Evolutionary conservation across 2,888 invertebrate genomes (phyloP), one percentile per base, ranked within the genome.

Genomic region (Nephrotoma appendiculata): DNA sequence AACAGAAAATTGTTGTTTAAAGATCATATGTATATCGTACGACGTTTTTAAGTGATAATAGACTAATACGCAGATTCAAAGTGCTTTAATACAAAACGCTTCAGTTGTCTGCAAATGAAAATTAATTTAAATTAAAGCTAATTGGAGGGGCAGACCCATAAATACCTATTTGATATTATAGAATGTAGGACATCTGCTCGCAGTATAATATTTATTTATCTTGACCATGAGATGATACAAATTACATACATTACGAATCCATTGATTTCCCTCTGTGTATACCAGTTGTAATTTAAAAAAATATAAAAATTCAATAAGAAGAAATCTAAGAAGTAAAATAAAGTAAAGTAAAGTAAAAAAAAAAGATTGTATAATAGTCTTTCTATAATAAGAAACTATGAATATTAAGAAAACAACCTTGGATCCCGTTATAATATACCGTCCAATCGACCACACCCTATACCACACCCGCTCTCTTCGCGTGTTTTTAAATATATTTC

Each of bases 361-460:
- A 71, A 71, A 71, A 31, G 71, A 71, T 71, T 71, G 71, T 71
- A 71, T 71, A 71, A 71, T 71, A 71, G 71, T 71, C 71, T 71
- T 71, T 71, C 71, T 71, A 71, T 71, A 71, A 71, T 71, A 71
- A 71, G 71, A 71, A 71, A 71, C 71, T 71, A 71, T 71, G 71
- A 71, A 71, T 71, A 71, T 71, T 71, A 71, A 71, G 71, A 84
- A 84, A 84, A 84, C 84, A 84, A 84, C 84, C 84, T 84, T 84
- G 84, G 84, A 84, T 84, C 84, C 84, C 84, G 84, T 84, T 84
- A 84, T 84, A 84, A 84, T 84, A 84, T 84, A 84, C 84, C 84
- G 84, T 84, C 84, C 84, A 84, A 84, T 42, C 84, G 84, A 84
- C 84, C 84, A 84, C 84, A 84, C 84, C 84, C 84, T 84, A 84